Conservation (phyloP, 2,888 invertebrate genomes). For the Scrobipalpa atriplicella region DNA sequence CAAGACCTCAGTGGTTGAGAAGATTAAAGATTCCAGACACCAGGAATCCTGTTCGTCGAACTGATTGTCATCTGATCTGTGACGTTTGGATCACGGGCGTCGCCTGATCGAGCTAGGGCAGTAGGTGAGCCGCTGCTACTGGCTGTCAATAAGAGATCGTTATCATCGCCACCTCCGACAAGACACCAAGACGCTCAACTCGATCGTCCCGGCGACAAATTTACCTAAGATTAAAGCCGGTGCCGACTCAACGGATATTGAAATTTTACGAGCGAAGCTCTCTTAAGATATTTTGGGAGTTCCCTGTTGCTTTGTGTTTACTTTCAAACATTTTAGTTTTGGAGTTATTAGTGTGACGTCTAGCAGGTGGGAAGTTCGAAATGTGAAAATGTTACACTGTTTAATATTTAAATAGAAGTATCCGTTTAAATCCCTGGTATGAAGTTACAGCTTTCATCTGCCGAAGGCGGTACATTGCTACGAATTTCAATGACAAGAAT, state of each 20-base stretch:
- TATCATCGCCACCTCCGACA: conserved; percentile 40
- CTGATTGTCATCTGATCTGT: conserved; percentile 4
- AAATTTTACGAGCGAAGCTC: conserved; percentile 57
- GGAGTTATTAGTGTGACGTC: conserved; percentile 41
- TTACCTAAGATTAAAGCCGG: conserved; percentile 59
- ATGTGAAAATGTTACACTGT: background rate
- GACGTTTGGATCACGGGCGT: background rate
- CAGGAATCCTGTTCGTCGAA: background rate
- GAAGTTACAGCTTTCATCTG: background rate
- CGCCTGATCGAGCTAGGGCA: background rate
- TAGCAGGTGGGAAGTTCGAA: conserved; percentile 16
- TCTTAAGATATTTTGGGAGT: conserved; percentile 51
- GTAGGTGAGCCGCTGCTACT: conserved; percentile 45
- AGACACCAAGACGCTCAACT: conserved; percentile 37
- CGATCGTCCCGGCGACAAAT: conserved; percentile 52
- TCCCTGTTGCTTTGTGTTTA: conserved; percentile 41
- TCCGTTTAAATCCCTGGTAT: background rate
- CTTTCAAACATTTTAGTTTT: conserved; percentile 39
- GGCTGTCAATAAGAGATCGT: conserved; percentile 52
- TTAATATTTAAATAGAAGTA: conserved; percentile 3
- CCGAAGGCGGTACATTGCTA: background rate
- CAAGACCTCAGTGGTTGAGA: background rate
- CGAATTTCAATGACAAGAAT: conserved; percentile 15
- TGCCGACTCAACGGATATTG: conserved; percentile 58
- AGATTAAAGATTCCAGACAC: conserved; percentile 5